These are phyloP conservation scores for Pelecanus crispus DNA, from an alignment of 2,113 vertebrate species.

Conservation along the genomic window DNA sequence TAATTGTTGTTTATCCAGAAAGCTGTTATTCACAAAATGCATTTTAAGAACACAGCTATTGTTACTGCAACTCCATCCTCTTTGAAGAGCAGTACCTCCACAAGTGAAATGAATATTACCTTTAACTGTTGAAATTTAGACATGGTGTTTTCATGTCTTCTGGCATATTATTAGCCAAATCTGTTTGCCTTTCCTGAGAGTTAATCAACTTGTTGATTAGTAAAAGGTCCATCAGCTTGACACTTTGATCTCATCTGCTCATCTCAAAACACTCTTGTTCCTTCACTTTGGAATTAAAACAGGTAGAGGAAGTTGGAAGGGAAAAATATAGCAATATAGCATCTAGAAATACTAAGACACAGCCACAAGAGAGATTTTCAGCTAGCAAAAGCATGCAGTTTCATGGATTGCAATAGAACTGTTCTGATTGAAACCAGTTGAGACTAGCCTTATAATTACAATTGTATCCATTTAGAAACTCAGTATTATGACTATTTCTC, in stretches of 20 bases:
- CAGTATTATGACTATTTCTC: background rate
- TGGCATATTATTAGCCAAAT: background rate
- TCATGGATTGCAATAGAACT: background rate
- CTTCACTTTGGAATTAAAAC: background rate
- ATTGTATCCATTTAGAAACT: background rate
- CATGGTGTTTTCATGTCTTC: background rate
- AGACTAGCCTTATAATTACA: background rate
- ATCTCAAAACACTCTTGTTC: background rate
- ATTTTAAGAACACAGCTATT: background rate
- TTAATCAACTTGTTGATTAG: background rate
- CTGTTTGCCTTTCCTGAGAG: background rate
- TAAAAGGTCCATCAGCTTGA: background rate
- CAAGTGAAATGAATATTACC: background rate
- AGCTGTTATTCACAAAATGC: background rate
- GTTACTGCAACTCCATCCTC: background rate
- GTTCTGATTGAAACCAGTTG: background rate
- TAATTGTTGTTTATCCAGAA: background rate
- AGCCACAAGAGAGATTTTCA: background rate
- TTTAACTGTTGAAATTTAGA: background rate
- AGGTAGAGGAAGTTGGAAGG: background rate
- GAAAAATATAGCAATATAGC: background rate
- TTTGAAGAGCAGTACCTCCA: background rate
- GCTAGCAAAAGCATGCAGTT: background rate
- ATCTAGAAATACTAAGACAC: background rate
- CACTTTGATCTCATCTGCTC: background rate